Conservation (phyloP, 2,797 vertebrate genomes). For the Smutsia gigantea region DNA sequence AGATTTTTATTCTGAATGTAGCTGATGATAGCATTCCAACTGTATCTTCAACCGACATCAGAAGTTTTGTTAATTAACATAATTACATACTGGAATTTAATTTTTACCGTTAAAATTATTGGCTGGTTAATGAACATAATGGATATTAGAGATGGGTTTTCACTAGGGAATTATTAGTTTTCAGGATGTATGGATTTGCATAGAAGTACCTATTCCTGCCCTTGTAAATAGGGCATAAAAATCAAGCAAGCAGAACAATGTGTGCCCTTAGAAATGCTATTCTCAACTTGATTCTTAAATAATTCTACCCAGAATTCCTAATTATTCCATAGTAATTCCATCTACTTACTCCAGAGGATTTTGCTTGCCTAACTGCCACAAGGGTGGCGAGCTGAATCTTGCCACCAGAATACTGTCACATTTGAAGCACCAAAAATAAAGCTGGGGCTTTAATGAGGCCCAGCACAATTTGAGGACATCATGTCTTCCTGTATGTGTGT, state of each 20-base stretch:
- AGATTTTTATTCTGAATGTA: background rate
- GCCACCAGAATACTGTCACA: background rate
- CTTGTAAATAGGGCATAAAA: background rate
- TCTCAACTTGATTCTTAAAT: background rate
- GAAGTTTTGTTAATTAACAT: background rate
- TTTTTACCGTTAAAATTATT: constrained; percentile 48
- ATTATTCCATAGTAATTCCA: no score
- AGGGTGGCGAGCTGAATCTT: background rate
- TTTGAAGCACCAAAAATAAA: background rate
- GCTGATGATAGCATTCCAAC: background rate
- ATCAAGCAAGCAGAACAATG: background rate
- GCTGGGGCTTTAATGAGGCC: background rate
- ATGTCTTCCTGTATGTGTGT: background rate
- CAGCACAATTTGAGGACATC: background rate
- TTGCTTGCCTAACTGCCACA: background rate
- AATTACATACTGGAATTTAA: background rate
- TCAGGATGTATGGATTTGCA: background rate
- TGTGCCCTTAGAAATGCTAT: background rate
- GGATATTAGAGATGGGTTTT: background rate
- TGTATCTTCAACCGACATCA: background rate
- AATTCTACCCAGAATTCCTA: background rate
- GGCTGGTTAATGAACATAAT: background rate
- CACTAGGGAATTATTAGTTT: constrained; percentile 11
- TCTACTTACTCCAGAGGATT: background rate
- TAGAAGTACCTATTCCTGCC: background rate